Conservation (phyloP, 2,888 invertebrate species). For the Siphlonurus alternatus region DNA sequence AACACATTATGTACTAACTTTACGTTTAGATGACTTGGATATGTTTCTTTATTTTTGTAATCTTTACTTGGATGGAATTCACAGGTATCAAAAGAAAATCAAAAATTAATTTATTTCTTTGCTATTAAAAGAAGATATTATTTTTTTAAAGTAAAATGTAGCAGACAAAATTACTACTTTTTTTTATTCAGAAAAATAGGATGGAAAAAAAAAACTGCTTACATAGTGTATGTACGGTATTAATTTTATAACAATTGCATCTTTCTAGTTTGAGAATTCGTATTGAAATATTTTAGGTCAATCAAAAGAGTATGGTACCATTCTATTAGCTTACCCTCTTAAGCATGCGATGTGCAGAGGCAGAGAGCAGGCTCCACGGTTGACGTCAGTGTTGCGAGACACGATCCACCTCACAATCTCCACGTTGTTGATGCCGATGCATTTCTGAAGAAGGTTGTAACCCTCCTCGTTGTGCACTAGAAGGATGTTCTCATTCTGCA, state of each 20-base stretch:
- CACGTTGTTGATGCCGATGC: slow-evolving; percentile 51
- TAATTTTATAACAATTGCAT: too few species aligned
- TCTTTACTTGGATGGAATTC: too few species aligned
- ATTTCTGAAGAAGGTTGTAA: slow-evolving; percentile 53
- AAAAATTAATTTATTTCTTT: too few species aligned
- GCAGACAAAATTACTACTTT: too few species aligned
- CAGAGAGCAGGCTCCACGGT: slow-evolving; percentile 53
- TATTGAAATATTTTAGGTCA: slow-evolving; percentile 4
- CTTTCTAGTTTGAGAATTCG: slow-evolving; percentile 2
- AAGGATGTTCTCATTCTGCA: slow-evolving; percentile 47
- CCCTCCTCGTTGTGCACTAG: slow-evolving; percentile 47
- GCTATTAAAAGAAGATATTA: too few species aligned
- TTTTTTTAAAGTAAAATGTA: too few species aligned
- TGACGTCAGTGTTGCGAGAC: slow-evolving; percentile 43
- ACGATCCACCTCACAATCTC: slow-evolving; percentile 51
- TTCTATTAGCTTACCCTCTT: slow-evolving; percentile 37
- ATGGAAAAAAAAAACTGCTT: too few species aligned
- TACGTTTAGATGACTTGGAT: too few species aligned
- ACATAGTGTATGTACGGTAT: slow-evolving; percentile 1
- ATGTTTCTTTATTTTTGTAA: too few species aligned
- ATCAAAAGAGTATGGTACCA: background rate
- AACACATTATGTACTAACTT: too few species aligned
- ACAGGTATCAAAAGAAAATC: too few species aligned
- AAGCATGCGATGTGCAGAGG: slow-evolving; percentile 58
- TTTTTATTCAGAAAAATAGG: too few species aligned